Conservation (phyloP, 2,113 vertebrate species). For the Tenebrosternarchus preto region DNA sequence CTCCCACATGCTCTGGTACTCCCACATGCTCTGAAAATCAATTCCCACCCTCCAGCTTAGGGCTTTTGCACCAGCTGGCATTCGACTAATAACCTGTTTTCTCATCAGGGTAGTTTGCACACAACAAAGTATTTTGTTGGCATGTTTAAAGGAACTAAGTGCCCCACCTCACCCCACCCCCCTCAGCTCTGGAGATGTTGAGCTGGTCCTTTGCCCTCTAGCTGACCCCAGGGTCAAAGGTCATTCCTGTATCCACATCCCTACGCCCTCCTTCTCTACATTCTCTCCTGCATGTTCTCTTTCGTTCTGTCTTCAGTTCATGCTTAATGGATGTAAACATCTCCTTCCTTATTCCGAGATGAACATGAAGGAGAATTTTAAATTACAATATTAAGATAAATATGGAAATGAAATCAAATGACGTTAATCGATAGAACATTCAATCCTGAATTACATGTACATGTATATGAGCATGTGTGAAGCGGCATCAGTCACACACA, state of each 20-base stretch:
- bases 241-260: background rate
- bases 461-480: too few relatives aligned
- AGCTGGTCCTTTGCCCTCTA: background rate
- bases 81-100: slow-evolving; percentile 43
- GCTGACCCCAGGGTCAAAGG: background rate
- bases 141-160: slow-evolving; percentile 37
- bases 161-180: slow-evolving; percentile 2
- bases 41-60: slow-evolving; percentile 14
- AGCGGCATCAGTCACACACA: too few relatives aligned
- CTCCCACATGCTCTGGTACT: too few relatives aligned
- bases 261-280: background rate
- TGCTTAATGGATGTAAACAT: background rate
- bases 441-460: too few relatives aligned
- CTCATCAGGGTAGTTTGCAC: slow-evolving; percentile 16
- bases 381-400: too few relatives aligned
- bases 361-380: too few relatives aligned
- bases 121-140: slow-evolving; percentile 16
- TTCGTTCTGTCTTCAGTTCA: background rate
- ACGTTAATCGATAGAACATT: too few relatives aligned
- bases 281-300: background rate
- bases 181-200: background rate
- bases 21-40: too few relatives aligned
- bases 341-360: too few relatives aligned
- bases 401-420: too few relatives aligned
- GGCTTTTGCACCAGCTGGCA: slow-evolving; percentile 16